phyloP scores from a whole-genome alignment of 2,888 invertebrate genomes.

The Dorcus hopei region DNA sequence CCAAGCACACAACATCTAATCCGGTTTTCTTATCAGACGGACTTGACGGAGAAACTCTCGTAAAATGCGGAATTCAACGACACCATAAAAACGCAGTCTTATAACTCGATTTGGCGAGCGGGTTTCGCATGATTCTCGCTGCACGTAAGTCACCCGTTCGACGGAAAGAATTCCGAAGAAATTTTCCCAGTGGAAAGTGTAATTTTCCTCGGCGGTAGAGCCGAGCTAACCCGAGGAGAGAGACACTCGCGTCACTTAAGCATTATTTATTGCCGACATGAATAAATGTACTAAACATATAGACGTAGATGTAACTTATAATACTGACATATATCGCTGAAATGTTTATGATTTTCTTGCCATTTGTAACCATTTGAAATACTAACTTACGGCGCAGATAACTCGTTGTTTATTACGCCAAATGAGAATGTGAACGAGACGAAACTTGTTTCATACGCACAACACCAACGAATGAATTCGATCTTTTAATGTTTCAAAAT shows the following conservation, averaged over 20 bases:
- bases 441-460: neutral
- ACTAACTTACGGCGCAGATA: constrained; percentile 11
- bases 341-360: constrained; percentile 21
- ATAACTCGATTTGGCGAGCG: constrained; percentile 1
- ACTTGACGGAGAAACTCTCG: neutral
- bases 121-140: neutral
- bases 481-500: too few relatives aligned
- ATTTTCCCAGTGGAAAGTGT: neutral
- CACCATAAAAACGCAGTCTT: constrained; percentile 1
- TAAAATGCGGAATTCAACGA: constrained; percentile 8
- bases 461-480: too few relatives aligned
- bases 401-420: constrained; percentile 12
- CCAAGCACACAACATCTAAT: constrained; percentile 1
- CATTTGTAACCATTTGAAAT: constrained; percentile 16
- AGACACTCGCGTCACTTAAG: neutral
- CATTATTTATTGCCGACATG: neutral
- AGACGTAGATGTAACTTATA: constrained; percentile 16
- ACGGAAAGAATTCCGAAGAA: neutral
- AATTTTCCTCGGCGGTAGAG: neutral
- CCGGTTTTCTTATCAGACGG: constrained; percentile 7
- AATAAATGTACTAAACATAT: constrained; percentile 14
- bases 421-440: constrained; percentile 1
- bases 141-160: neutral
- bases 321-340: constrained; percentile 19
- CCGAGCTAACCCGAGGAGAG: neutral